Conservation (phyloP, 23 tunicate genomes). For the Diplosoma virens region DNA sequence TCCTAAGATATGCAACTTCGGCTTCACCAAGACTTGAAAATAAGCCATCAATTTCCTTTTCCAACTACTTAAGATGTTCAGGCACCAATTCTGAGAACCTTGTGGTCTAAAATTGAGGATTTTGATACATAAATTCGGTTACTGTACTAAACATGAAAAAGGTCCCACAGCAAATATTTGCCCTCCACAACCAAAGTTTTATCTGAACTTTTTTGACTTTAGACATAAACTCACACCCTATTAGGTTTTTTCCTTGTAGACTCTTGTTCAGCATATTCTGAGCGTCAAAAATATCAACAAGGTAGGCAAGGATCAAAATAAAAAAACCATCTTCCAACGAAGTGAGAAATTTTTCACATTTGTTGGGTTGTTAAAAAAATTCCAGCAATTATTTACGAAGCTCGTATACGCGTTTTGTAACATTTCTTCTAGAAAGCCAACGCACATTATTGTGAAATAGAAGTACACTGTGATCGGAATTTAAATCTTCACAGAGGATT, state of each 20-base stretch:
- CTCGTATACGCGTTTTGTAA: background rate
- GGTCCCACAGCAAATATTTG: background rate
- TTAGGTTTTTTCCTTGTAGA: background rate
- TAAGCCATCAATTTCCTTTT: background rate
- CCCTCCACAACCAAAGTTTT: background rate
- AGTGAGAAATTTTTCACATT: background rate
- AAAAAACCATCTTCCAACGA: background rate
- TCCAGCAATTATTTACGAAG: background rate
- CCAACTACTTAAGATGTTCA: background rate
- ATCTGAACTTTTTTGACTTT: too few species aligned
- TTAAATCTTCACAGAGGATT: background rate
- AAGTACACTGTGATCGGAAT: background rate
- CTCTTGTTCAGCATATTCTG: background rate
- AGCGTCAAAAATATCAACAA: too few species aligned
- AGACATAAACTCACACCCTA: background rate
- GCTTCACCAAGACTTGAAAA: background rate
- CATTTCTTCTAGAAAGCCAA: background rate
- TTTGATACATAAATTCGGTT: too few species aligned
- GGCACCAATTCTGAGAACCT: background rate
- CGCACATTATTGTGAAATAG: background rate
- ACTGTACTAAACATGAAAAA: too few species aligned
- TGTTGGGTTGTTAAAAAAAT: background rate
- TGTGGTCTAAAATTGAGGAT: background rate
- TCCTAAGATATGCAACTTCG: background rate
- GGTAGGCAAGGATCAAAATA: background rate